Evolutionary conservation across 2,888 invertebrate genomes (phyloP).

Genomic region (Acleris sparsana): DNA sequence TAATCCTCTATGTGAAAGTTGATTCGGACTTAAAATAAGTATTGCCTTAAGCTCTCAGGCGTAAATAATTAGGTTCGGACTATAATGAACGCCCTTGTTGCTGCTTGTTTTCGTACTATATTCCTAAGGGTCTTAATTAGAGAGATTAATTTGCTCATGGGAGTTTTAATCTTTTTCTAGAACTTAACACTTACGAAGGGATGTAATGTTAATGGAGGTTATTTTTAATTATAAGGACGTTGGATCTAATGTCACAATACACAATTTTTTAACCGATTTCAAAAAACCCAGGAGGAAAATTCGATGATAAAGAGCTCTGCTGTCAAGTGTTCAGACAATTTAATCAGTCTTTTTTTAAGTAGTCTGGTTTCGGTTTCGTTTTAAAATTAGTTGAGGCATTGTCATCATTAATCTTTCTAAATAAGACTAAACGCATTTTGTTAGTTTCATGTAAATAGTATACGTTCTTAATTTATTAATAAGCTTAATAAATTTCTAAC

Average conservation of each 20-base stretch:
- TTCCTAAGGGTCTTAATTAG: conserved; percentile 21
- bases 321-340: too few relatives aligned
- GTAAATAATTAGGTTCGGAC: conserved; percentile 35
- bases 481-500: conserved; percentile 38
- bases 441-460: conserved; percentile 37
- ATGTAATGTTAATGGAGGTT: too few relatives aligned
- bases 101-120: conserved; percentile 32
- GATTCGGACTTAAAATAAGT: conserved; percentile 29
- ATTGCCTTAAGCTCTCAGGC: conserved; percentile 23
- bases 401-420: conserved; percentile 7
- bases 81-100: conserved; percentile 35
- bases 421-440: conserved; percentile 17
- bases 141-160: conserved; percentile 5
- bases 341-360: too few relatives aligned
- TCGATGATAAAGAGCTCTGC: too few relatives aligned
- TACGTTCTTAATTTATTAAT: conserved; percentile 40
- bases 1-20: not conserved
- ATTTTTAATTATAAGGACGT: too few relatives aligned
- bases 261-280: not conserved
- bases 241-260: too few relatives aligned
- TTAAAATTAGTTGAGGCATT: too few relatives aligned
- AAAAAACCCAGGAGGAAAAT: too few relatives aligned
- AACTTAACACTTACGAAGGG: not conserved
- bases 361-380: too few relatives aligned
- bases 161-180: not conserved